Evolutionary conservation across 2,888 invertebrate species (phyloP).

Genomic region (Luffia ferchaultella): DNA sequence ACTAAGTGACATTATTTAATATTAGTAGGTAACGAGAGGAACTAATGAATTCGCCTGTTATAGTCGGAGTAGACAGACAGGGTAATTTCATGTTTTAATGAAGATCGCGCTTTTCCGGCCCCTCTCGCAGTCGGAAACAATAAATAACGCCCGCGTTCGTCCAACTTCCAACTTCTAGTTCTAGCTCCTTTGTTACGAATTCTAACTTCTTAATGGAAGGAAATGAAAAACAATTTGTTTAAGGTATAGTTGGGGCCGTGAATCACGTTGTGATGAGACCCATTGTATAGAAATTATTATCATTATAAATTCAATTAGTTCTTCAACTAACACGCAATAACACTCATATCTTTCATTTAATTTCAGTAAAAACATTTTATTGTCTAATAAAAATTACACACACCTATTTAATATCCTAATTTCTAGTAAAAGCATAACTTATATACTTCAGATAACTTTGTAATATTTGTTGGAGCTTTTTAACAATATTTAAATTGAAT

Average conservation of each 20-base stretch:
- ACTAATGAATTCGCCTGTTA: not conserved
- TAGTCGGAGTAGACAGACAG: not conserved
- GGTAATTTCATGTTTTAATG: not conserved
- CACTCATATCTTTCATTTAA: too few relatives aligned
- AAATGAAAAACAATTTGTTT: not conserved
- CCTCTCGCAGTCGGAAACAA: constrained; percentile 31
- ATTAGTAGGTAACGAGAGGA: not conserved
- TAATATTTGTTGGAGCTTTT: too few relatives aligned
- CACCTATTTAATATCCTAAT: too few relatives aligned
- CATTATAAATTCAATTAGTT: not conserved
- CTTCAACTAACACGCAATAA: too few relatives aligned
- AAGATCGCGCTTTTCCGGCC: not conserved
- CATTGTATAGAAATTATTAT: not conserved
- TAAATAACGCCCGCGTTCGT: constrained; percentile 30
- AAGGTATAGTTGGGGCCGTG: not conserved
- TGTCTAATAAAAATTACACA: too few relatives aligned
- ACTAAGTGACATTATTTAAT: not conserved
- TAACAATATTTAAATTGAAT: too few relatives aligned
- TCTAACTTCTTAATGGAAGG: constrained; percentile 19
- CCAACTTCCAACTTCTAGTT: constrained; percentile 27
- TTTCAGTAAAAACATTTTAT: too few relatives aligned
- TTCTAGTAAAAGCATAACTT: too few relatives aligned
- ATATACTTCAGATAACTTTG: too few relatives aligned
- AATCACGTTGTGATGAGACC: not conserved
- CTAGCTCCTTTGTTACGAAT: constrained; percentile 30